Percentiles rank a stretch among this genome's conserved stretches.
Conservation (phyloP, 2,113 vertebrate species). For the Catharus minimus region DNA sequence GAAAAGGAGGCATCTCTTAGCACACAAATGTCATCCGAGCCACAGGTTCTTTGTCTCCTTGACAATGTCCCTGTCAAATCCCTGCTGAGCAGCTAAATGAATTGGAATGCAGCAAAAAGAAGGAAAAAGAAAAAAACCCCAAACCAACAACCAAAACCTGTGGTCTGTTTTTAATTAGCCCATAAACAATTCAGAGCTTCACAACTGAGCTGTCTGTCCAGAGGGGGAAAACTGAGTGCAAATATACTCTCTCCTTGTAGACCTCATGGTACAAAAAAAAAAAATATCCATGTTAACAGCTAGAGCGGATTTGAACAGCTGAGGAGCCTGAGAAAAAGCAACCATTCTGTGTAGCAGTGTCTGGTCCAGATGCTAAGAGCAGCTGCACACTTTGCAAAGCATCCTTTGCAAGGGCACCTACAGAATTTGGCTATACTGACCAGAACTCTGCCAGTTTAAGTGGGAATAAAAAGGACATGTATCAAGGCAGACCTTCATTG, state of each 20-base stretch:
- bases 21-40: neutral
- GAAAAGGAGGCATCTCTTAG: constrained; percentile 17
- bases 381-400: neutral
- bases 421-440: neutral
- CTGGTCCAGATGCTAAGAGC: neutral
- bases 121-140: neutral
- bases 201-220: neutral
- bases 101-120: neutral
- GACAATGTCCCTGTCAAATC: neutral
- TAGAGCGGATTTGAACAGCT: neutral
- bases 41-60: neutral
- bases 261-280: neutral
- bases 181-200: neutral
- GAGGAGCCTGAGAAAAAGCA: neutral
- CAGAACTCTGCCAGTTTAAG: neutral
- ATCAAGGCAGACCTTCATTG: neutral
- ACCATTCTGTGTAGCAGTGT: neutral
- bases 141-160: neutral
- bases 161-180: neutral
- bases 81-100: neutral
- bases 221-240: neutral
- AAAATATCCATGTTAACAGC: neutral
- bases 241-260: neutral
- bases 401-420: neutral
- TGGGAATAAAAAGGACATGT: neutral